Evolutionary conservation across 53 echinoderm and acorn worm species (phyloP), one percentile per base, ranked within the genome.

Genomic region (Hippasteria phrygiana): DNA sequence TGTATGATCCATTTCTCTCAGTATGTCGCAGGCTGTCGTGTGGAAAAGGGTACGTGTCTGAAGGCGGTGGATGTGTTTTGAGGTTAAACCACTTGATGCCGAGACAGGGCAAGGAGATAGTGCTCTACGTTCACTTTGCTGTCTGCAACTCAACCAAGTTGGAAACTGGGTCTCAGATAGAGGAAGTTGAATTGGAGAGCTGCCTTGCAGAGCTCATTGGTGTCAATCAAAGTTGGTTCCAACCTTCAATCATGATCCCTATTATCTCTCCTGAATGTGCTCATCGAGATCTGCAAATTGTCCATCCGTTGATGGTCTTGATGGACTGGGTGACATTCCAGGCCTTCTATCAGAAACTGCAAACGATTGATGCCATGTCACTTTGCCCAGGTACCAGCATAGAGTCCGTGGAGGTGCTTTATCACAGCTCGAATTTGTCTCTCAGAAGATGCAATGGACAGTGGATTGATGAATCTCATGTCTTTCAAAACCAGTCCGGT

Each of bases 1-100:
- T 89, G 2, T 89, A 72, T 33, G 80, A 89, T 37, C 89, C 80
- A 18, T 89, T 89, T 24, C 54, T 13, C 13, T 29, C 38, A 29
- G 0, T 22, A 28, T 89, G 89, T 47, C 79, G 53, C 35, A 26
- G 20, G 38, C 36, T 89, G 67, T 77, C 72, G 4, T 89, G 75
- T 14, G 75, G 37, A 1, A 4, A 46, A 46, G 75, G 75, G 29
- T 75, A 75, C 29, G 50, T 48, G 16, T 48, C 50, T 40, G 48
- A 31, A 2, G 50, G 50, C 29, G 51, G 33, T 14, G 2, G n/a
- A 13, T 90, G 82, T 56, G 46, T 75, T 1, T 3, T 26, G 7
- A 32, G 3, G 4, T 6, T 38, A 5, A 39, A n/a, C 32, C 55
- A 10, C 17, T 10, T 4, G 32, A 12, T 12, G 3, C 47, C 17